A percentile compares a stretch with the other conserved stretches of the same genome.
Conservation (phyloP, 2,888 invertebrate species). For the Leptinotarsa peninsularis region DNA sequence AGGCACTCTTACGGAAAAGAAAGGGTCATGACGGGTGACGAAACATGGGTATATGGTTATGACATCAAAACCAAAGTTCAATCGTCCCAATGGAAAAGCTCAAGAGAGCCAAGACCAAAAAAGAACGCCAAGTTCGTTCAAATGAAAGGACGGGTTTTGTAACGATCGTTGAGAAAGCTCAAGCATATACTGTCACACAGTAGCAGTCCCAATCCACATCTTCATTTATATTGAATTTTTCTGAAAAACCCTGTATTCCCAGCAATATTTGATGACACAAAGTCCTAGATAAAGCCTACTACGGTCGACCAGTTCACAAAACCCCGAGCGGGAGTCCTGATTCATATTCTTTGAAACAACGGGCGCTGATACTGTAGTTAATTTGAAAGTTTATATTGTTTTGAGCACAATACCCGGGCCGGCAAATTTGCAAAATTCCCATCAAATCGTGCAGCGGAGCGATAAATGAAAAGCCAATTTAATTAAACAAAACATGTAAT, state of each 20-base stretch:
- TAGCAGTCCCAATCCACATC: no score
- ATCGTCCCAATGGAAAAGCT: no score
- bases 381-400: constrained; percentile 52
- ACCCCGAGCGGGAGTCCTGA: constrained; percentile 14
- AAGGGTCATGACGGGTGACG: no score
- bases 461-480: constrained; percentile 63
- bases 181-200: no score
- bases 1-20: no score
- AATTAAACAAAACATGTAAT: constrained; percentile 63
- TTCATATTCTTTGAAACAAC: constrained; percentile 39
- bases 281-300: background rate
- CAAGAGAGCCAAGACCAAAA: no score
- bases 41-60: no score
- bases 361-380: constrained; percentile 47
- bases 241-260: background rate
- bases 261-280: background rate
- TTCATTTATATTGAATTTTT: no score
- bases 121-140: no score
- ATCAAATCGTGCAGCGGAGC: constrained; percentile 59
- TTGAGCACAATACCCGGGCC: constrained; percentile 42
- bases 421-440: constrained; percentile 52
- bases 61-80: no score
- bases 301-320: constrained; percentile 17
- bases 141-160: no score
- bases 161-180: no score